Evolutionary conservation across 2,888 invertebrate genomes (phyloP).

Genomic region (Eupeodes latifasciatus): DNA sequence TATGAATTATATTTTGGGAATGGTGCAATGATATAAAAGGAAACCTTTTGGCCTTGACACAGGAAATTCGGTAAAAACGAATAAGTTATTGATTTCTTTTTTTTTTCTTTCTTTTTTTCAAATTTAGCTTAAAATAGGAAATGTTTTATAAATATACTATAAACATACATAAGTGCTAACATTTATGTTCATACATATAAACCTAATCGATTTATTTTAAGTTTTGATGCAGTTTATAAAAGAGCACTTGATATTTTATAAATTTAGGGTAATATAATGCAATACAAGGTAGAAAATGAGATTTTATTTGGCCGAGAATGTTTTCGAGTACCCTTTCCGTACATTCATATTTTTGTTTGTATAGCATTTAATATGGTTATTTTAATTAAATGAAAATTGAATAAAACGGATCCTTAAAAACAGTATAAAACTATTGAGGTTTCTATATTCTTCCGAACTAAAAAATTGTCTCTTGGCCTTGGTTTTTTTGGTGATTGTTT

Average conservation of each 20-base stretch:
- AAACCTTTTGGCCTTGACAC: conserved; percentile 16
- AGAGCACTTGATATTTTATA: background rate
- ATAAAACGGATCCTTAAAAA: no score
- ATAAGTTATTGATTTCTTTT: conserved; percentile 20
- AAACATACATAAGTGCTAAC: background rate
- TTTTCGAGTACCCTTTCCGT: no score
- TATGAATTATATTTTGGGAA: conserved; percentile 1
- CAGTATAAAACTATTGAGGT: no score
- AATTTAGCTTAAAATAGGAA: conserved; percentile 9
- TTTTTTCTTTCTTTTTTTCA: background rate
- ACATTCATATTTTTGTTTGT: background rate
- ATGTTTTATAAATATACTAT: background rate
- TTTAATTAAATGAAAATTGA: no score
- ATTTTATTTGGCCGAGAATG: background rate
- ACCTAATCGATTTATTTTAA: conserved; percentile 16
- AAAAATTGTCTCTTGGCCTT: no score
- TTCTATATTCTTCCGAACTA: no score
- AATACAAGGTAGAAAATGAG: background rate
- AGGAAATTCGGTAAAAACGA: conserved; percentile 33
- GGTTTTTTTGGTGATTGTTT: no score
- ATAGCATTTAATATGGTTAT: background rate
- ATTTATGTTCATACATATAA: background rate
- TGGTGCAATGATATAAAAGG: background rate
- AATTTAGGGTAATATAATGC: background rate
- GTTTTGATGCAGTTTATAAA: background rate